Conservation (phyloP, 2,888 invertebrate genomes). For the Chloromyia formosa region DNA sequence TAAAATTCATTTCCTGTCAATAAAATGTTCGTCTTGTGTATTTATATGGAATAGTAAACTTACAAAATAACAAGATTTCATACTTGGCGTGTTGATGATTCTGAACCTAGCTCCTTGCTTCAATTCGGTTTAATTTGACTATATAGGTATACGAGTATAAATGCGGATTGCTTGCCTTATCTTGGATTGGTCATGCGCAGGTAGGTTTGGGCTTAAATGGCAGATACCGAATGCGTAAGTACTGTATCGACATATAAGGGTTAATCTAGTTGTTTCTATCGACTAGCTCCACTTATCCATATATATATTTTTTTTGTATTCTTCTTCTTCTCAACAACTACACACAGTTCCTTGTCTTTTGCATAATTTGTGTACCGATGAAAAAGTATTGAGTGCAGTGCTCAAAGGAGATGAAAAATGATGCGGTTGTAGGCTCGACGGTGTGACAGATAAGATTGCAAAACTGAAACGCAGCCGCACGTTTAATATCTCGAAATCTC, state of each 20-base stretch:
- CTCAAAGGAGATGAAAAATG: conserved; percentile 45
- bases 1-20: no score
- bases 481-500: conserved; percentile 18
- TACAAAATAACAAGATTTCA: no score
- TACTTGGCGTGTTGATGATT: no score
- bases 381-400: conserved; percentile 6
- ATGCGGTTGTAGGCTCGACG: conserved; percentile 46
- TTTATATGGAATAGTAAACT: no score
- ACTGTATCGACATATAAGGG: not conserved
- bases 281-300: not conserved
- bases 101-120: no score
- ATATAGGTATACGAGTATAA: no score
- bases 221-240: not conserved
- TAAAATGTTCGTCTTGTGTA: no score
- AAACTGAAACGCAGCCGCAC: conserved; percentile 31
- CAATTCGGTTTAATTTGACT: no score
- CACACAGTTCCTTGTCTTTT: conserved; percentile 26
- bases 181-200: no score
- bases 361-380: conserved; percentile 32
- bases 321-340: not conserved
- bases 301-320: no score
- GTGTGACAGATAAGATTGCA: conserved; percentile 46
- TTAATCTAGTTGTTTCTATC: not conserved
- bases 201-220: no score
- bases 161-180: no score